Percentiles rank a stretch among this genome's conserved stretches.
Evolutionary conservation across 1,140 invertebrate genomes (phyloP).

Genomic region (Magallana gigas): DNA sequence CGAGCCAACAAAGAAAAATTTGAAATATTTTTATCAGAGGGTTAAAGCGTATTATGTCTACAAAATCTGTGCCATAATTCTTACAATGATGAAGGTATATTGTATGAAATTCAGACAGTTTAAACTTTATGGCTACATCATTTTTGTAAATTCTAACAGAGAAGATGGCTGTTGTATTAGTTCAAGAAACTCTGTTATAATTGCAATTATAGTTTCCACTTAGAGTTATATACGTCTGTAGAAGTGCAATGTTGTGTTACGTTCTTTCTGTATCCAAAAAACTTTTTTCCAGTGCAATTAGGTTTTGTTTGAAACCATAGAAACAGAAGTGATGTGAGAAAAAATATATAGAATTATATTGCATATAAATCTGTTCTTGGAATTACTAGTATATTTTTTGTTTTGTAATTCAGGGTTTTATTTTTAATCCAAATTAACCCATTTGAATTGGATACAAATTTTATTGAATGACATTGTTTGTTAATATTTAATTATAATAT

Average conservation of each 20-base stretch:
- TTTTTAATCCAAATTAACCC: not conserved
- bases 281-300: conserved; percentile 26
- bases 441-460: not conserved
- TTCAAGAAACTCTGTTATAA: conserved; percentile 31
- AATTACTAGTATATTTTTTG: not conserved
- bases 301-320: conserved; percentile 30
- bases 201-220: conserved; percentile 33
- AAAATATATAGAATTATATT: not conserved
- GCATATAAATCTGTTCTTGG: not conserved
- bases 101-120: conserved; percentile 29
- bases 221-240: not conserved
- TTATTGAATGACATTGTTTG: conserved; percentile 10
- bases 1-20: conserved; percentile 2
- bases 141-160: conserved; percentile 30
- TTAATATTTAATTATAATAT: conserved; percentile 17
- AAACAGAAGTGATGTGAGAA: conserved; percentile 8
- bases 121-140: conserved; percentile 26
- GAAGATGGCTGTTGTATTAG: conserved; percentile 33
- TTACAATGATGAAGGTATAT: conserved; percentile 28
- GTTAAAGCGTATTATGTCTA: conserved; percentile 19
- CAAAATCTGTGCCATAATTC: conserved; percentile 25
- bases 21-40: conserved; percentile 9
- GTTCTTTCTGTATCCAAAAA: not conserved
- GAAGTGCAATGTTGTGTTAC: conserved; percentile 30
- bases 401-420: not conserved